Evolutionary conservation across 1,140 invertebrate species (phyloP), one percentile per base, ranked within the genome.

Genomic region (Brachionus rotundiformis): DNA sequence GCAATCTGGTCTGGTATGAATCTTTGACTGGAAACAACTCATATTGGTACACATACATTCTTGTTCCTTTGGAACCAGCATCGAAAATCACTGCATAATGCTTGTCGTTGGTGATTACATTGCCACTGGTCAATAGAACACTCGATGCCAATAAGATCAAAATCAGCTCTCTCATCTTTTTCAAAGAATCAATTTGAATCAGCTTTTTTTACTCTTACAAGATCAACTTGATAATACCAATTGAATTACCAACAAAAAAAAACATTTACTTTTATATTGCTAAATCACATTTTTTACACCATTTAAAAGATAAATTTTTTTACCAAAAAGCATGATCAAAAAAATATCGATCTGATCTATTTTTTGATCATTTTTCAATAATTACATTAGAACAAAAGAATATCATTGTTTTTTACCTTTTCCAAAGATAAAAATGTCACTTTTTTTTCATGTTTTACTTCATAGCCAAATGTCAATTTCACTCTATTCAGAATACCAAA

Each of bases 11-110:
- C 49, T 19, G n/a, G 10, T 8, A 23, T 23, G 33, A 71, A 71
- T 23, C 23, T 27, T 73, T 44, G 2, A 25, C 13, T 25, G 16
- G 68, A 41, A 39, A 25, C 19, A 44, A 73, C 4, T 79, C 8
- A 63, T 59, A 59, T 25, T 79, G 49, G n/a, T 23, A 79, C 7
- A 79, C 29, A 29, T 79, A 79, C 76, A 79, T 79, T 79, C 76
- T 5, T 0, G 76, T 79, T 54, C 59, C 36, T 79, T 79, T 79
- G 1, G 76, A 79, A 39, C 76, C 76, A 39, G 44, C 76, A 63
- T 79, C 76, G 13, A 79, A 79, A 33, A 68, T 68, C 8, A 68
- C 7, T 0, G 63, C 33, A 68, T 33, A 68, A 2, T 68, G 1
- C 29, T 63, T 27, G 29, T 63, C 1, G 29, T 63, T 54, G 1